Evolutionary conservation across 92 coral and sea anemone genomes (phyloP), one percentile per base, ranked within the genome.

Genomic region (Scolanthus callimorphus): DNA sequence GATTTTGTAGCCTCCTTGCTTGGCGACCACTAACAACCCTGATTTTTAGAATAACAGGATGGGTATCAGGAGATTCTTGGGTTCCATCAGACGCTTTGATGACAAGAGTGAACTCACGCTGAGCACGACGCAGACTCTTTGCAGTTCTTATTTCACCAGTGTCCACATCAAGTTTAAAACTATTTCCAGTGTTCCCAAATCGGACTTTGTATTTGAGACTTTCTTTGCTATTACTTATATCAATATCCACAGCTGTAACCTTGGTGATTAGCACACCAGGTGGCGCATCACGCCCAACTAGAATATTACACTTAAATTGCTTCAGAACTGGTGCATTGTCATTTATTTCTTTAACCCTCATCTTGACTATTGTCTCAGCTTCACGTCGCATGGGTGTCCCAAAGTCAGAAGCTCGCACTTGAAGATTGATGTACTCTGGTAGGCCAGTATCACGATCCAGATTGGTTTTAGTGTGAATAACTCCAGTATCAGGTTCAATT

Each of bases 321-420:
- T 92, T 77, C 51, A 92, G 75, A 15, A 92, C 79, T 11, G 98
- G 98, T 22, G 55, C 55, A 31, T 88, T 88, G 65, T 88, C 96
- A 74, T 92, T 92, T 57, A 65, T 46, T 46, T 85, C 73, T 55
- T 77, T 78, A 26, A 92, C 65, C 4, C 43, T 79, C 20, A 92
- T 52, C 55, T 81, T 81, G 3, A 92, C 90, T 47, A 83, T 60
- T 29, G 94, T 74, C 77, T 92, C 98, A 0, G 86, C 46, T 54
- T 92, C 98, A 15, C 90, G 57, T 8, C 96, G 77, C 47, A 92
- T 55, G 51, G 96, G 96, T 30, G 69, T 65, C 25, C 98, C 98
- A 81, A 80, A 88, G 69, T 92, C 98, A 34, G 83, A 85, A 34
- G 96, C 96, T 20, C 98, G 82, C 45, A 92, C 96, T 39, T 69